Base-by-base conservation (phyloP, 2,113 vertebrate species). In the Mesembrinibis cayennensis region DNA sequence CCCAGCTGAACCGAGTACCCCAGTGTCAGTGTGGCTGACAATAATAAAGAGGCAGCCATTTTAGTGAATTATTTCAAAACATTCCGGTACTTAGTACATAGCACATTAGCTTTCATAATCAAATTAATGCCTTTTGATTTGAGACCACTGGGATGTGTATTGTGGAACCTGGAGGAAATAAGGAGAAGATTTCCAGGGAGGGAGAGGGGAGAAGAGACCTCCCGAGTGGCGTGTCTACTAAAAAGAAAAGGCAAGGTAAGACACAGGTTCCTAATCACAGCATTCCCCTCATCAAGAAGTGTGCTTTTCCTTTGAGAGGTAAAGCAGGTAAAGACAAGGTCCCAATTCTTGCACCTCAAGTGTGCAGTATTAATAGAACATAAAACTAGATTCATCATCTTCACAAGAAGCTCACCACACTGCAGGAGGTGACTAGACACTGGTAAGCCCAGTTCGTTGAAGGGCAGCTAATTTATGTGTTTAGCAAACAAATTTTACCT, bases 111-210 rank as follows among this genome's bases (percentile, higher is more conserved):
- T 95, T 83, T 87, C 79, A 61, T 81, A 89, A 85, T 93, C 94
- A 88, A 89, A 96, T 94, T 62, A 90, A 38, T 58, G 65, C 62
- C 53, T 93, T 93, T 93, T 65, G 77, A 65, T 91, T 91, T 83
- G 90, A 72, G 62, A 88, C 58, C 53, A 20, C 67, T 45, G 79
- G 40, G 4, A 2, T 49, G 34, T 74, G 30, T n/a, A 6, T 44
- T 83, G 49, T 56, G 71, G 67, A 91, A 63, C 87, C 71, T 81
- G 89, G 80, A 89, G 66, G 67, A 93, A 82, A 66, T 55, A 49
- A 42, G 67, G 26, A 83, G 22, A 38, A 89, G 49, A 67, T 84
- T 44, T 53, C 80, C 16, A 2, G 65, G 42, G 79, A 59, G 36
- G 49, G 34, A 84, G 44, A 86, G 49, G n/a, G 61, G 40, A 70